Percentiles rank a stretch among this genome's conserved stretches.
phyloP scores from a whole-genome alignment of 2,888 invertebrate genomes.

The Coelopa pilipes region DNA sequence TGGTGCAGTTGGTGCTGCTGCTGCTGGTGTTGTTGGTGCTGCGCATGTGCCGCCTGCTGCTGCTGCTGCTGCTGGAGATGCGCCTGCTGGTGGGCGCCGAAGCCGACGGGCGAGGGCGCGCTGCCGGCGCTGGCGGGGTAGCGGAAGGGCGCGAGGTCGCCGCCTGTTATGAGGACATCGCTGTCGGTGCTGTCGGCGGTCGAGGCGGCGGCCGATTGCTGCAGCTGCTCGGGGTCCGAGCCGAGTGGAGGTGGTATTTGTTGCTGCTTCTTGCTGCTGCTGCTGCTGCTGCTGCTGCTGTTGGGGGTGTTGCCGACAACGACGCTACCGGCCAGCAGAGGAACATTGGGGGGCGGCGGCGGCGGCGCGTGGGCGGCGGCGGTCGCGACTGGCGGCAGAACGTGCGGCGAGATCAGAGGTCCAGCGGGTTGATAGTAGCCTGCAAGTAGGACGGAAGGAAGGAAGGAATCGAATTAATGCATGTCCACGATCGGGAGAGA shows the following conservation, averaged over 20 bases:
- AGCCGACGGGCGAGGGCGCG: constrained; percentile 31
- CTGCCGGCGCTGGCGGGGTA: constrained; percentile 51
- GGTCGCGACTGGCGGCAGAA: constrained; percentile 68
- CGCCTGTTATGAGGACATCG: constrained; percentile 59
- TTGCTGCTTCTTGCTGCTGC: constrained; percentile 46
- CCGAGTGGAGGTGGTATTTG: constrained; percentile 62
- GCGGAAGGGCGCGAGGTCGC: constrained; percentile 59
- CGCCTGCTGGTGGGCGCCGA: constrained; percentile 24
- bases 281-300: constrained; percentile 22
- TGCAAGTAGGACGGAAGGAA: constrained; percentile 61
- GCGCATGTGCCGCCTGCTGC: constrained; percentile 46
- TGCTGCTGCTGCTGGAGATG: constrained; percentile 46
- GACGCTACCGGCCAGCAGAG: constrained; percentile 41
- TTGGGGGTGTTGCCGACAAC: too few species aligned
- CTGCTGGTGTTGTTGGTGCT: constrained; percentile 55
- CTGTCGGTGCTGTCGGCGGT: constrained; percentile 55
- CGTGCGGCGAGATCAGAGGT: constrained; percentile 81
- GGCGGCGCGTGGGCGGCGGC: constrained; percentile 47
- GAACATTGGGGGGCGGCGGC: constrained; percentile 51
- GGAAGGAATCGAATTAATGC: background rate
- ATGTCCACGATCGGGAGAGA: too few species aligned
- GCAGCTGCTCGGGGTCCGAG: constrained; percentile 60
- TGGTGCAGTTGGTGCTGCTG: constrained; percentile 59
- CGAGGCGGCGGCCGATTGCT: constrained; percentile 42
- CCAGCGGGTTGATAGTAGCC: constrained; percentile 94